Evolutionary conservation across 1,140 invertebrate genomes (phyloP).

Genomic region (Calliopsis andreniformis): DNA sequence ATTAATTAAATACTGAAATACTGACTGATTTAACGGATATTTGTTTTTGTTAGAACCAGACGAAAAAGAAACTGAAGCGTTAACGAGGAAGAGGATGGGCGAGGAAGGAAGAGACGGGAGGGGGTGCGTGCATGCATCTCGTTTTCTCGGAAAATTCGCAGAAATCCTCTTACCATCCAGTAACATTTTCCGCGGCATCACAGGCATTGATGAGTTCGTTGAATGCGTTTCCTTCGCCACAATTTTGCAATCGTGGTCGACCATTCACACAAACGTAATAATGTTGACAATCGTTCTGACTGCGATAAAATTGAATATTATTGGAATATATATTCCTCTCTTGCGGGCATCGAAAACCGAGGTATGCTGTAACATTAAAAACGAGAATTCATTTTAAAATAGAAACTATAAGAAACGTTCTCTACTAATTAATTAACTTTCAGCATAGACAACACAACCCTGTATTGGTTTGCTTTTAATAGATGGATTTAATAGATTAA

Average conservation of each 20-base stretch:
- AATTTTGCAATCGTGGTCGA: slow-evolving; percentile 87
- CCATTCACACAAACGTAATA: slow-evolving; percentile 91
- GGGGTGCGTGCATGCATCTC: not conserved
- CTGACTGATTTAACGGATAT: no score
- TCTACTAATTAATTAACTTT: no score
- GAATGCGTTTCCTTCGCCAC: slow-evolving; percentile 90
- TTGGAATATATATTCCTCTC: slow-evolving; percentile 78
- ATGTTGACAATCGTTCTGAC: slow-evolving; percentile 87
- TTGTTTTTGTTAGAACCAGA: no score
- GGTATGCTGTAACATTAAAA: slow-evolving; percentile 83
- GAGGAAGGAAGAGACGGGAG: no score
- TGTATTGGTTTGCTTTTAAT: no score
- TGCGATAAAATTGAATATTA: slow-evolving; percentile 83
- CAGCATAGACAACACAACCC: no score
- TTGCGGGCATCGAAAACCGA: slow-evolving; percentile 86
- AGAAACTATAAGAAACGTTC: no score
- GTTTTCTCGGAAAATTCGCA: not conserved
- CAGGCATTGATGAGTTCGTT: slow-evolving; percentile 89
- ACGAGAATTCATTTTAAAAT: no score
- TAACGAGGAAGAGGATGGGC: no score
- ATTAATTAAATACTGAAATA: no score
- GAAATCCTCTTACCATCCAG: slow-evolving; percentile 83
- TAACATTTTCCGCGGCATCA: slow-evolving; percentile 89
- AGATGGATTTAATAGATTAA: no score
- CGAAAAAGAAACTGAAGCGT: no score